phyloP scores from a whole-genome alignment of 1,140 invertebrate species.

The Ladona fulva region DNA sequence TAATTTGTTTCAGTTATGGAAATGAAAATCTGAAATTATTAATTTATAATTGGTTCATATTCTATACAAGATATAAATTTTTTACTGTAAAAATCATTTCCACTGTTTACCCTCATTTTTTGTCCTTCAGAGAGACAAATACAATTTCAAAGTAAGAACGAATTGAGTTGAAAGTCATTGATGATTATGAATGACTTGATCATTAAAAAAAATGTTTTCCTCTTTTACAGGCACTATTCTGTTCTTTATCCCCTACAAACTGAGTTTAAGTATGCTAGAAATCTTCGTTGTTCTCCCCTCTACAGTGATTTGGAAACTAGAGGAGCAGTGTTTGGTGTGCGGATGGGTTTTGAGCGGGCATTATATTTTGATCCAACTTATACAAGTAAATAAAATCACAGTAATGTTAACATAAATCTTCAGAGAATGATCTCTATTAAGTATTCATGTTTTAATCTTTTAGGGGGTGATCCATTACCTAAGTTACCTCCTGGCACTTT shows the following conservation, averaged over 20 bases:
- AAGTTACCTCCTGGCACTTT: slow-evolving; percentile 50
- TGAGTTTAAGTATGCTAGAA: slow-evolving; percentile 57
- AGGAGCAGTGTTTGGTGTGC: slow-evolving; percentile 72
- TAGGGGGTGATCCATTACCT: slow-evolving; percentile 37
- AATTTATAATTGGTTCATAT: no score
- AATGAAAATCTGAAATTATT: no score
- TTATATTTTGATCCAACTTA: slow-evolving; percentile 49
- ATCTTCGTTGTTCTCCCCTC: slow-evolving; percentile 66
- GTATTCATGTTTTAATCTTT: slow-evolving; percentile 20
- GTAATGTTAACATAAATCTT: neutral
- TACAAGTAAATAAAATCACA: slow-evolving; percentile 30
- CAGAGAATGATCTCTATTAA: slow-evolving; percentile 9
- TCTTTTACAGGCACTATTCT: slow-evolving; percentile 42
- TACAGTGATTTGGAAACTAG: slow-evolving; percentile 63
- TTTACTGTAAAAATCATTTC: no score
- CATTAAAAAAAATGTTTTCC: no score
- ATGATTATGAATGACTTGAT: no score
- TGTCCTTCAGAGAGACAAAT: no score
- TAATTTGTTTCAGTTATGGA: no score
- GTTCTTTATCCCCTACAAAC: slow-evolving; percentile 54
- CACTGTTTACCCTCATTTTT: no score
- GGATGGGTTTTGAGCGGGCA: slow-evolving; percentile 79
- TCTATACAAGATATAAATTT: no score
- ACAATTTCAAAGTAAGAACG: no score
- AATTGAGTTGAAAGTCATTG: no score